Conservation (phyloP, 2,888 invertebrate genomes). For the Rhingia rostrata region DNA sequence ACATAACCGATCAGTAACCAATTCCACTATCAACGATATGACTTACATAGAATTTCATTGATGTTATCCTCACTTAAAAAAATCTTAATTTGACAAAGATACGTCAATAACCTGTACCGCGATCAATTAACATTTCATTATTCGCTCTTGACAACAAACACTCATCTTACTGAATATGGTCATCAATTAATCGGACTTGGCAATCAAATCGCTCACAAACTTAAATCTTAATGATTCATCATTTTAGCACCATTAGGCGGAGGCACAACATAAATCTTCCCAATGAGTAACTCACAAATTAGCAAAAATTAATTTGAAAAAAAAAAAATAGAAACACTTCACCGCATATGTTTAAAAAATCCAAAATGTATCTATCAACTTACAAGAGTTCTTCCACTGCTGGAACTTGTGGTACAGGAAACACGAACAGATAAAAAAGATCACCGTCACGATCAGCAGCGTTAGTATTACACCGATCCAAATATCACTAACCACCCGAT, state of each 20-base stretch:
- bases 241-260: constrained; percentile 3
- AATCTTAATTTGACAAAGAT: not conserved
- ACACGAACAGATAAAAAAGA: constrained; percentile 86
- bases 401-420: constrained; percentile 87
- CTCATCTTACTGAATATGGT: not conserved
- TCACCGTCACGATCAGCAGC: constrained; percentile 85
- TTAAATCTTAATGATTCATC: not conserved
- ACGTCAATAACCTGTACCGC: not conserved
- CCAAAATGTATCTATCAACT: constrained; percentile 77
- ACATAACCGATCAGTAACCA: no score
- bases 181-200: constrained; percentile 51
- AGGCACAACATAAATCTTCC: constrained; percentile 16
- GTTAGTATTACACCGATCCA: constrained; percentile 87
- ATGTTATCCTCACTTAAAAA: not conserved
- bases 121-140: no score
- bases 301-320: no score
- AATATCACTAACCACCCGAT: constrained; percentile 85
- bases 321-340: no score
- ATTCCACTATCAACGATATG: no score
- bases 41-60: no score
- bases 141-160: no score
- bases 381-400: constrained; percentile 86
- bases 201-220: not conserved
- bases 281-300: constrained; percentile 12
- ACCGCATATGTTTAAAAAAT: not conserved